Percentiles rank a stretch among this genome's conserved stretches.
Evolutionary conservation across 2,113 vertebrate species (phyloP).

Genomic region (Phocoena sinus): DNA sequence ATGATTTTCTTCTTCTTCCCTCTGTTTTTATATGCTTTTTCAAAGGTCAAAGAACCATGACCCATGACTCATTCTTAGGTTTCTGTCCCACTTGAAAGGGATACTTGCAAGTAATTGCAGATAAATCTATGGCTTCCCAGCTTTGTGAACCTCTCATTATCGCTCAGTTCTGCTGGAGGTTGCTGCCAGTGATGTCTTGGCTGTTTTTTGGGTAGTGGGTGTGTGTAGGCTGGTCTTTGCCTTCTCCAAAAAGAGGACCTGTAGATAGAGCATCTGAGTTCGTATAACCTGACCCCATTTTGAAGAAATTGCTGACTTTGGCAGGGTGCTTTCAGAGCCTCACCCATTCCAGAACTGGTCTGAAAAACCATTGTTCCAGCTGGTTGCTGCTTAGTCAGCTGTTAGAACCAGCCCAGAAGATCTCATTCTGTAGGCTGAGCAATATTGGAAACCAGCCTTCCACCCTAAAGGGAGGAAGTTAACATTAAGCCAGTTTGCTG

Average conservation of each 20-base stretch:
- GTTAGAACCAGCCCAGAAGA: slow-evolving; percentile 6
- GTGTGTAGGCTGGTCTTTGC: not conserved
- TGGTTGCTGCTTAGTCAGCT: slow-evolving; percentile 23
- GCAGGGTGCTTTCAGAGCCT: not conserved
- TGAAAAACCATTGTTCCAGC: not conserved
- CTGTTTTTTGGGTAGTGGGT: not conserved
- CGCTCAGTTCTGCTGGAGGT: not conserved
- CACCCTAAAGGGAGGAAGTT: not conserved
- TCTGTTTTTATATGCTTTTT: not conserved
- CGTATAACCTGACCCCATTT: slow-evolving; percentile 41
- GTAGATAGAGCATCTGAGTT: not conserved
- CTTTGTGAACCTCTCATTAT: not conserved
- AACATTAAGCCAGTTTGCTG: not conserved
- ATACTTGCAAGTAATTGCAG: not conserved
- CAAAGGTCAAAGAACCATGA: not conserved
- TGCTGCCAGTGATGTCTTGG: not conserved
- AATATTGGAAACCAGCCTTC: not conserved
- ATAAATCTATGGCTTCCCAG: not conserved
- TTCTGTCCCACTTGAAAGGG: not conserved
- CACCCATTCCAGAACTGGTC: not conserved
- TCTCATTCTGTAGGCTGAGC: not conserved
- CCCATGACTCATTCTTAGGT: not conserved
- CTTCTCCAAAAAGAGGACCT: not conserved
- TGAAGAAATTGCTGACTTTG: slow-evolving; percentile 41
- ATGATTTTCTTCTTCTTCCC: not conserved